Percentiles rank a stretch among this genome's conserved stretches.
These are phyloP conservation scores for Meandrusa payeni DNA, from an alignment of 2,888 invertebrate genomes.

Conservation along the genomic window DNA sequence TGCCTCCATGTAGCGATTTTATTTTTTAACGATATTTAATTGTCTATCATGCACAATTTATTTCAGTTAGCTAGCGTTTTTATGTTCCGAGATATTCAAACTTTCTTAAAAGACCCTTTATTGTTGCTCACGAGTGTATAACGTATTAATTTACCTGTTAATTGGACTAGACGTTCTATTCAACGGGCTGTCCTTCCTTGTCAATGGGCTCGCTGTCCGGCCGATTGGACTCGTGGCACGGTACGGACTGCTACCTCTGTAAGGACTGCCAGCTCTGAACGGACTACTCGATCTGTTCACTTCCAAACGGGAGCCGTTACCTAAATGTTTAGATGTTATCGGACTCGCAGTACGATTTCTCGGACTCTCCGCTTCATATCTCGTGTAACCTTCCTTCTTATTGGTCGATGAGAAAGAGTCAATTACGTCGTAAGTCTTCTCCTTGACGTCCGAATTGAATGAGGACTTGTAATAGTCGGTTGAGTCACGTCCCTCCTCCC, in stretches of 20 bases:
- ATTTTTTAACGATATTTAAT: too few species aligned
- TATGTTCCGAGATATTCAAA: too few species aligned
- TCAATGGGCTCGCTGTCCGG: conserved; percentile 77
- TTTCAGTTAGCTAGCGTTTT: too few species aligned
- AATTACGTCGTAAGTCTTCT: conserved; percentile 66
- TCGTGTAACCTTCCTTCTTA: conserved; percentile 57
- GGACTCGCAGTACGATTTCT: conserved; percentile 71
- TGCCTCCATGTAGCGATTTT: too few species aligned
- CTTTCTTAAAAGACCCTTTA: too few species aligned
- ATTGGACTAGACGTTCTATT: conserved; percentile 80
- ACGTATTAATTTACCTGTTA: too few species aligned
- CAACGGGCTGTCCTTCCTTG: conserved; percentile 72
- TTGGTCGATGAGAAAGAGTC: conserved; percentile 70
- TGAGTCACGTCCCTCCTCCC: conserved; percentile 66
- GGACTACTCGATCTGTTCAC: conserved; percentile 63
- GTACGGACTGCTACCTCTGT: conserved; percentile 58
- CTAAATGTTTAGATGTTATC: conserved; percentile 77
- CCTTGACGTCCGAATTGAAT: conserved; percentile 60
- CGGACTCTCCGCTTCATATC: conserved; percentile 71
- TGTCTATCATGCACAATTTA: too few species aligned
- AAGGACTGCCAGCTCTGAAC: conserved; percentile 67
- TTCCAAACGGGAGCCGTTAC: conserved; percentile 71
- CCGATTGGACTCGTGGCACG: conserved; percentile 69
- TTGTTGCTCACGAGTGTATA: too few species aligned
- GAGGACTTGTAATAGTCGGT: conserved; percentile 70